phyloP scores from a whole-genome alignment of 2,113 vertebrate genomes.

The Raja brachyura region DNA sequence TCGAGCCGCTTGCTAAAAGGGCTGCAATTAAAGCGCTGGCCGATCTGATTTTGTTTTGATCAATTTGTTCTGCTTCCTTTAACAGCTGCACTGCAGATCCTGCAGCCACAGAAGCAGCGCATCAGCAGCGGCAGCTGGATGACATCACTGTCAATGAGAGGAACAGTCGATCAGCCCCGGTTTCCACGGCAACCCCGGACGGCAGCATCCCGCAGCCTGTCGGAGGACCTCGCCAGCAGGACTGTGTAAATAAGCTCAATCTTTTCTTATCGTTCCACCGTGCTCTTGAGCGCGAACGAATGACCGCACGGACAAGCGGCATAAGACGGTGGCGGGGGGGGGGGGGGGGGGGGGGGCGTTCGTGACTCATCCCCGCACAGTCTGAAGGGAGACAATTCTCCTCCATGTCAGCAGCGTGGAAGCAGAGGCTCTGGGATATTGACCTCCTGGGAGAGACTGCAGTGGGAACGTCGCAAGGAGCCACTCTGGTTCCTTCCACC shows the following conservation, averaged over 20 bases:
- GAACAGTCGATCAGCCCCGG: constrained; percentile 58
- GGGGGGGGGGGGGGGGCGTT: neutral
- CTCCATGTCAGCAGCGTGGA: neutral
- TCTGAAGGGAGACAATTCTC: neutral
- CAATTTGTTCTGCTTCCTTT: neutral
- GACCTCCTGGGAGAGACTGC: neutral
- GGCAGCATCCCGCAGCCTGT: constrained; percentile 57
- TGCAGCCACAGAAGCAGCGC: constrained; percentile 55
- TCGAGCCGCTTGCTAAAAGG: neutral
- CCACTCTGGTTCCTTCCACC: neutral
- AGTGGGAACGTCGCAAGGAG: neutral
- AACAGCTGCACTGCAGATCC: constrained; percentile 79
- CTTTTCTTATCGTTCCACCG: neutral
- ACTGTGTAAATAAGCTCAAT: constrained; percentile 61
- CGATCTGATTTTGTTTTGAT: neutral
- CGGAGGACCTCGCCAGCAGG: constrained; percentile 50
- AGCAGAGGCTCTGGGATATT: neutral
- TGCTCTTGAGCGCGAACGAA: neutral
- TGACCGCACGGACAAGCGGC: neutral
- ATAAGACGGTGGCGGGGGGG: too few species aligned
- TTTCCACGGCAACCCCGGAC: constrained; percentile 69
- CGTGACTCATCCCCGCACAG: neutral
- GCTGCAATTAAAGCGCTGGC: neutral
- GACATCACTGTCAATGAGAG: constrained; percentile 57
- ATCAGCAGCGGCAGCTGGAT: constrained; percentile 61